Base-by-base conservation (phyloP, 2,888 invertebrate species). In the Leucophora obtusa region DNA sequence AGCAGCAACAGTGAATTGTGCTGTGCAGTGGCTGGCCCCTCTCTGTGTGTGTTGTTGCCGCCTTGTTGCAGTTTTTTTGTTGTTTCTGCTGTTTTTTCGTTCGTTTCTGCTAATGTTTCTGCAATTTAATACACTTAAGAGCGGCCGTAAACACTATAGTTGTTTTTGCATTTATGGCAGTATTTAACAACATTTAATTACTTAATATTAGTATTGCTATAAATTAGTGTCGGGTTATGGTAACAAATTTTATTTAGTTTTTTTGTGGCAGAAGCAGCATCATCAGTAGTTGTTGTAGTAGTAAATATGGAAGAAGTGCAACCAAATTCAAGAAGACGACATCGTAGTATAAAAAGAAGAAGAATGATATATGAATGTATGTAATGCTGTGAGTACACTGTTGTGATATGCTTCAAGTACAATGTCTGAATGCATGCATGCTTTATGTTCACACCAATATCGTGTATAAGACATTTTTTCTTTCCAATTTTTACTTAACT, bases 131-230 rank as follows among this genome's bases (percentile, higher is more conserved):
- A 72, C 77, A 66, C 60, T 60, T 5, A 65, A 65, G 59, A 71
- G 59, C 65, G 35, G 59, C 59, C 58, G 71, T 58, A 70, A 28
- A 75, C 51, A 65, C 47, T 63, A 58, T 72, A 59, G 72, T 47
- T 69, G 24, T 71, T 65, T 47, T 75, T 70, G 68, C 82, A 74
- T 82, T 80, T 82, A 82, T 82, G 82, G 82, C 59, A 72, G 73
- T 62, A 74, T 77, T 80, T 82, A 77, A 80, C 80, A 74, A 74
- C 80, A 74, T 80, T 82, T 82, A 82, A 82, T 82, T 82, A 71
- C 80, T 82, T 82, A 80, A 82, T 82, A 77, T 72, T 69, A 65
- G 72, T 73, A 35, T 59, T 59, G 72, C 72, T 59, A 69, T 72
- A 82, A 79, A 77, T 80, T 66, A 76, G 60, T 53, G 62, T 68